phyloP scores from a whole-genome alignment of 1,140 invertebrate species.

The Samia ricini region DNA sequence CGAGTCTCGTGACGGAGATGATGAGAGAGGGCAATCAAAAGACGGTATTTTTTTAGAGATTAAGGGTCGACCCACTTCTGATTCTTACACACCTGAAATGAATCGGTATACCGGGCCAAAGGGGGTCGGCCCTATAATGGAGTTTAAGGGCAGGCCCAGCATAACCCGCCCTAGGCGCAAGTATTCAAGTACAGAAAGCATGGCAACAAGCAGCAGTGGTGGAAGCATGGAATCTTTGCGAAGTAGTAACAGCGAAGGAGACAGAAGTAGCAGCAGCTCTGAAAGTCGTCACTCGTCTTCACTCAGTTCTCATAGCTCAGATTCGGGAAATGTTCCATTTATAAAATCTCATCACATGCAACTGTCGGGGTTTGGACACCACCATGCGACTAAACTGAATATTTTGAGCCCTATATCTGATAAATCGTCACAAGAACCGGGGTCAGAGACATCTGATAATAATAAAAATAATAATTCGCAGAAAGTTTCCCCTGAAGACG shows the following conservation, averaged over 20 bases:
- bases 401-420: slow-evolving; percentile 93
- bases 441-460: slow-evolving; percentile 86
- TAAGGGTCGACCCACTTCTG: slow-evolving; percentile 82
- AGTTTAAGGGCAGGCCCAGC: slow-evolving; percentile 82
- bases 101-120: slow-evolving; percentile 75
- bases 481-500: slow-evolving; percentile 82
- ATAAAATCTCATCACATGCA: slow-evolving; percentile 79
- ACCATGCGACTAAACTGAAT: slow-evolving; percentile 84
- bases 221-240: slow-evolving; percentile 90
- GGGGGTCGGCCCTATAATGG: slow-evolving; percentile 81
- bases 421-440: slow-evolving; percentile 92
- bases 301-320: slow-evolving; percentile 89
- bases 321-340: slow-evolving; percentile 82
- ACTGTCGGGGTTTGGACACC: slow-evolving; percentile 81
- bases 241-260: slow-evolving; percentile 90
- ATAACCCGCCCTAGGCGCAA: slow-evolving; percentile 80
- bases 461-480: slow-evolving; percentile 88
- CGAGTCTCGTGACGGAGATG: slow-evolving; percentile 78
- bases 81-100: slow-evolving; percentile 77
- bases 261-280: slow-evolving; percentile 88
- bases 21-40: slow-evolving; percentile 79
- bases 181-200: slow-evolving; percentile 91
- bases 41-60: slow-evolving; percentile 83
- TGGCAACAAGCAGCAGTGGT: slow-evolving; percentile 90
- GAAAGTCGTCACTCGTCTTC: slow-evolving; percentile 88